Conservation (phyloP, 2,113 vertebrate genomes). For the Pelecanoides urinatrix region DNA sequence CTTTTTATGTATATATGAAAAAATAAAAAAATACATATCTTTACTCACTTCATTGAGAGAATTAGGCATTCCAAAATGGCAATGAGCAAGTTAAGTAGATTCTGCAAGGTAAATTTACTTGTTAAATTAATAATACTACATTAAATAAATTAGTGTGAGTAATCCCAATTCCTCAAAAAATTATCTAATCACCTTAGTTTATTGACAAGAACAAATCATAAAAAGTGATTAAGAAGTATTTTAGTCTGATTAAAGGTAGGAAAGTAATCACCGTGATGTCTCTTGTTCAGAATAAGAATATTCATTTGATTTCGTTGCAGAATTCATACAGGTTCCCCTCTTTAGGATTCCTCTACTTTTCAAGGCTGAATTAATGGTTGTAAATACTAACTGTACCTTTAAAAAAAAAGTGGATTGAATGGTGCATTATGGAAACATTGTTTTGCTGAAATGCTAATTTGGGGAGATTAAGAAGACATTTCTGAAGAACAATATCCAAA, state of each 20-base stretch:
- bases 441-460: constrained; percentile 65
- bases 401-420: not conserved
- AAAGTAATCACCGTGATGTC: not conserved
- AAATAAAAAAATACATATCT: not conserved
- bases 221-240: not conserved
- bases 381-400: constrained; percentile 24
- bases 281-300: not conserved
- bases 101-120: not conserved
- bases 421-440: not conserved
- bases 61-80: not conserved
- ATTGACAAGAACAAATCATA: not conserved
- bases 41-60: not conserved
- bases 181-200: not conserved
- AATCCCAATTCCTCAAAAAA: not conserved
- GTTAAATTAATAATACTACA: not conserved
- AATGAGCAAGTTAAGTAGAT: not conserved
- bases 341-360: not conserved
- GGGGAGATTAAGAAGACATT: constrained; percentile 55
- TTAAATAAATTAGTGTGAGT: not conserved
- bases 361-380: not conserved
- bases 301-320: not conserved
- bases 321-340: not conserved
- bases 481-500: constrained; percentile 59
- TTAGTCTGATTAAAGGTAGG: not conserved
- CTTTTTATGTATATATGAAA: not conserved